These are phyloP conservation scores for Melanophora roralis DNA, from an alignment of 2,888 invertebrate genomes.

Conservation along the genomic window DNA sequence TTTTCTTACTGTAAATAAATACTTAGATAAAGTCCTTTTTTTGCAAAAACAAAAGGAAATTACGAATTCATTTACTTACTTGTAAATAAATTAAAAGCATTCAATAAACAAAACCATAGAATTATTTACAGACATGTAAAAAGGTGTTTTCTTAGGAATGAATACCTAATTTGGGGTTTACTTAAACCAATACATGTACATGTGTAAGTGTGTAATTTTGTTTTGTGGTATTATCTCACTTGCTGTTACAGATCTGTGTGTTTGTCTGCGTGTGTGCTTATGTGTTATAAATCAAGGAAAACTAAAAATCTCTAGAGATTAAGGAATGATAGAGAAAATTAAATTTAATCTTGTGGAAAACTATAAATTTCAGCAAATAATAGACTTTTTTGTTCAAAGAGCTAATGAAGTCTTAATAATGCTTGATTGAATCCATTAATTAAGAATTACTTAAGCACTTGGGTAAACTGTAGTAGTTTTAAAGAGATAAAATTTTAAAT, in stretches of 20 bases:
- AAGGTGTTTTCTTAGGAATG: not conserved
- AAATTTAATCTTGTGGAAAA: constrained; percentile 26
- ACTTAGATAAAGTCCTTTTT: too few relatives aligned
- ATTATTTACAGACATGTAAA: not conserved
- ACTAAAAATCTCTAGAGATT: constrained; percentile 13
- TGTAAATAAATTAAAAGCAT: constrained; percentile 18
- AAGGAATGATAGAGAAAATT: not conserved
- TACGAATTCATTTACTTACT: not conserved
- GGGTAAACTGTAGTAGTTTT: too few relatives aligned
- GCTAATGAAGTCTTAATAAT: not conserved
- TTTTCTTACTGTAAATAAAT: too few relatives aligned
- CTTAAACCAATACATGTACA: not conserved
- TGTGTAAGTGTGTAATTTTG: not conserved
- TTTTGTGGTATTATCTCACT: constrained; percentile 4
- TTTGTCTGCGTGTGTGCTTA: not conserved
- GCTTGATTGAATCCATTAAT: not conserved
- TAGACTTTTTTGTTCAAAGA: not conserved
- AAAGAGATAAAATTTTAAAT: too few relatives aligned
- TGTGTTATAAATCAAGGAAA: not conserved
- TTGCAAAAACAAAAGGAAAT: not conserved
- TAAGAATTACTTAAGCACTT: not conserved
- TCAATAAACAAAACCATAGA: not conserved
- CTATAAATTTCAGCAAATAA: not conserved
- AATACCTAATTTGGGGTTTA: too few relatives aligned
- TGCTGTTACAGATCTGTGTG: not conserved